These are phyloP conservation scores for Nomada ferruginata DNA, from an alignment of 2,888 invertebrate species.

Conservation along the genomic window DNA sequence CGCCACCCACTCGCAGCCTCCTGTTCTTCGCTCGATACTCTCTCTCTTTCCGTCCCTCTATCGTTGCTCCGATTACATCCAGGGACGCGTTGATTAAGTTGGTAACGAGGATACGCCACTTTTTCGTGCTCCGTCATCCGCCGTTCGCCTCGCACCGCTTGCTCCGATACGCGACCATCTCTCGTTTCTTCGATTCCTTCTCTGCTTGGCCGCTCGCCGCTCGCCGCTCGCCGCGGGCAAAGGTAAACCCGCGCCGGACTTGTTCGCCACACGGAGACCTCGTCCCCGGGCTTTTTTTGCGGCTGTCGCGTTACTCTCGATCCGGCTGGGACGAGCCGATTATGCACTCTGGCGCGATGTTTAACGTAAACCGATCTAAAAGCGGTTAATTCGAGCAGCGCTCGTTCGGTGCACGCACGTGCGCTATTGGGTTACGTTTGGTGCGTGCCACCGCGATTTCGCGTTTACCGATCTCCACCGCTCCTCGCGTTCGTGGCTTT, in stretches of 20 bases:
- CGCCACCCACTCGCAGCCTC: background rate
- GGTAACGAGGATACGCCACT: constrained; percentile 46
- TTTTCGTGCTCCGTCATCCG: background rate
- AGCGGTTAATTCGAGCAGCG: constrained; percentile 72
- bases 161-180: too few relatives aligned
- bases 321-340: constrained; percentile 42
- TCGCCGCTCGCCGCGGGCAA: background rate
- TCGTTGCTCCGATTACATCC: constrained; percentile 59
- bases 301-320: constrained; percentile 13
- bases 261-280: constrained; percentile 11
- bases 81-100: constrained; percentile 47
- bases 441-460: constrained; percentile 69
- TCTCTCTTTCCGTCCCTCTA: constrained; percentile 9
- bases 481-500: constrained; percentile 59
- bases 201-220: background rate
- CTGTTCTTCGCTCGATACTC: constrained; percentile 40
- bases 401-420: constrained; percentile 54
- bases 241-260: constrained; percentile 7
- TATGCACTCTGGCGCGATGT: constrained; percentile 61
- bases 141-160: background rate
- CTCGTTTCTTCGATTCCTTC: background rate
- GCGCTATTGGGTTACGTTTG: constrained; percentile 73
- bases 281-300: background rate
- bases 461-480: constrained; percentile 61
- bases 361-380: constrained; percentile 75